These are phyloP conservation scores for Cygnus olor DNA, from an alignment of 2,797 vertebrate species.

Conservation along the genomic window DNA sequence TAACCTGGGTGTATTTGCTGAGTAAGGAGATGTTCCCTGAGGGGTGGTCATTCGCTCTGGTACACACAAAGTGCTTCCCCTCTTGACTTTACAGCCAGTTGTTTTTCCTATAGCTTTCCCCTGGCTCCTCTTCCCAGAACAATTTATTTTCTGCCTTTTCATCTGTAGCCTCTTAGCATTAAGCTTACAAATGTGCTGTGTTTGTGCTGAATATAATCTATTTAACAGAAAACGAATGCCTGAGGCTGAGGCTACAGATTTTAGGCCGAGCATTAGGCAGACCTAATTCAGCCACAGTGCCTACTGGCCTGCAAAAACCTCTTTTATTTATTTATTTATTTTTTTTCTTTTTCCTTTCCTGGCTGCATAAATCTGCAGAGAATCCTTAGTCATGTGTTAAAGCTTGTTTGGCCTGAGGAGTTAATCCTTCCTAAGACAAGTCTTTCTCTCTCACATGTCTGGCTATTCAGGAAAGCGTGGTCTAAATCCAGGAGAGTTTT, in stretches of 20 bases:
- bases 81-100: not conserved
- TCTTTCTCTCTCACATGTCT: not conserved
- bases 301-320: not conserved
- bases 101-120: not conserved
- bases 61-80: not conserved
- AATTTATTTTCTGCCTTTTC: slow-evolving; percentile 32
- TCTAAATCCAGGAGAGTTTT: slow-evolving; percentile 22
- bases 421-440: slow-evolving; percentile 52
- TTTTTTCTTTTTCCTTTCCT: not conserved
- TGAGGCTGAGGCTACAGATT: slow-evolving; percentile 37
- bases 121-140: not conserved
- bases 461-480: not conserved
- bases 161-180: not conserved
- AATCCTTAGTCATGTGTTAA: slow-evolving; percentile 42
- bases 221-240: slow-evolving; percentile 46
- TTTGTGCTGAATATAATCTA: slow-evolving; percentile 24
- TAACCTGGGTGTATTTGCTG: not conserved
- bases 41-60: not conserved
- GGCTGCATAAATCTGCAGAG: slow-evolving; percentile 26
- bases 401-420: slow-evolving; percentile 33
- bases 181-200: slow-evolving; percentile 14
- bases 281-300: not conserved
- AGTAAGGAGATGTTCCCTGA: not conserved
- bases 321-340: not conserved
- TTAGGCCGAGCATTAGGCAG: slow-evolving; percentile 18